phyloP scores from a whole-genome alignment of 2,888 invertebrate genomes.

The Siphlonurus alternatus region DNA sequence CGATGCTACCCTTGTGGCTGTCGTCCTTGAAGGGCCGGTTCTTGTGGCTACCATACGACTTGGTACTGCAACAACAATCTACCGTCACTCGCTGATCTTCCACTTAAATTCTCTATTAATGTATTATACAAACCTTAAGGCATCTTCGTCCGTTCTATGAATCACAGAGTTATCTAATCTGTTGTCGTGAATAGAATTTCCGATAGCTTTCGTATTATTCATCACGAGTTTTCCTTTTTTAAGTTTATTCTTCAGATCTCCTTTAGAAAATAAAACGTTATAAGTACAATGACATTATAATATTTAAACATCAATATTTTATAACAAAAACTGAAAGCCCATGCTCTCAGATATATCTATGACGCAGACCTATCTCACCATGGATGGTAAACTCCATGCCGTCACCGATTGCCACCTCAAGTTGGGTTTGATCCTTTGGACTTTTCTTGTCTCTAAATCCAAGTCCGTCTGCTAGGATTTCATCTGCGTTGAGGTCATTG shows the following conservation, averaged over 20 bases:
- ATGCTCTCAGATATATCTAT: neutral
- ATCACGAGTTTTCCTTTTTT: conserved; percentile 65
- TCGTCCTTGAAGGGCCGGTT: conserved; percentile 77
- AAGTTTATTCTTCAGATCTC: conserved; percentile 64
- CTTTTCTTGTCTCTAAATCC: conserved; percentile 70
- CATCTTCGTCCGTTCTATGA: conserved; percentile 40
- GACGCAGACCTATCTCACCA: conserved; percentile 32
- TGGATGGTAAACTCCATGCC: conserved; percentile 90
- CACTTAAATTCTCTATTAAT: too few relatives aligned
- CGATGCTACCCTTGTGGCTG: conserved; percentile 79
- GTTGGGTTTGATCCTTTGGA: conserved; percentile 52
- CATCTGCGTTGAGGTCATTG: conserved; percentile 28
- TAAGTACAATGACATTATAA: neutral
- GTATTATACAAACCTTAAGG: conserved; percentile 31
- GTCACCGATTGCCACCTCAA: conserved; percentile 82
- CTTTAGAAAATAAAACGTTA: conserved; percentile 25
- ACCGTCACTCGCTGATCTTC: neutral
- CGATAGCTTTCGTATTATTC: conserved; percentile 58
- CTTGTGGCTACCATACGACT: conserved; percentile 84
- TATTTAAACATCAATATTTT: neutral
- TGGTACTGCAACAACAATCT: conserved; percentile 52
- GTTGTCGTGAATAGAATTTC: conserved; percentile 66
- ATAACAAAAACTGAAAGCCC: neutral
- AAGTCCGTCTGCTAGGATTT: conserved; percentile 67
- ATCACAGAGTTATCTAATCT: conserved; percentile 52